Base-by-base conservation (phyloP, 2,888 invertebrate genomes). In the Congeria kusceri region DNA sequence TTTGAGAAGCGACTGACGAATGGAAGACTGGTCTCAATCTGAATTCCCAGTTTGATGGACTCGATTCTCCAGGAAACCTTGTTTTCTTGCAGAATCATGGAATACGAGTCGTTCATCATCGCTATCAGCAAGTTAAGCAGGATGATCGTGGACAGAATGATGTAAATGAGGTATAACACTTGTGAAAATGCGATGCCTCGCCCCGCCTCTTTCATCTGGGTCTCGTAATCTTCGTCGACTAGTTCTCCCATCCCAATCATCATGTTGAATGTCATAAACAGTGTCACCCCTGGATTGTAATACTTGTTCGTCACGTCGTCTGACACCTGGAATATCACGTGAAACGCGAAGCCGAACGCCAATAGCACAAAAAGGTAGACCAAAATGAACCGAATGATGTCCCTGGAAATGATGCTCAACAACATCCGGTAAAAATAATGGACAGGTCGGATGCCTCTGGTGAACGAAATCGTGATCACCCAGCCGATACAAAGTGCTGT, bases 361-460 rank as follows among this genome's bases (percentile, higher is more conserved):
- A 91, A 64, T 47, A 92, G 80, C 3, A 92, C 86, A 73, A 91
- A 91, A 32, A 87, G 39, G 73, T 91, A 92, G 67, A 92, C 85
- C 57, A 91, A 78, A 4, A 91, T 65, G 68, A 92, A 92, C 46
- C 89, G 76, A 9, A 86, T 64, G n/a, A 91, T 84, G 73, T 92
- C 92, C 9, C 86, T 69, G 61, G 90, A 49, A 32, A 92, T 86
- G 84, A 92, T 92, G 74, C 87, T 88, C 74, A 87, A 80, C 7
- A 92, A 80, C 90, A 92, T 90, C 32, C 85, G 83, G 78, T 89
- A 89, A 73, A 90, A 91, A 58, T 89, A 88, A 79, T 92, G 89
- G 27, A 92, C 85, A 0, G 82, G 71, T 70, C 88, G 87, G 67
- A 92, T 90, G 7, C 91, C 92, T 25, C 88, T 82, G 1, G 91